Evolutionary conservation across 2,113 vertebrate species (phyloP), one percentile per base, ranked within the genome.

Genomic region (Nothobranchius kuhntae): DNA sequence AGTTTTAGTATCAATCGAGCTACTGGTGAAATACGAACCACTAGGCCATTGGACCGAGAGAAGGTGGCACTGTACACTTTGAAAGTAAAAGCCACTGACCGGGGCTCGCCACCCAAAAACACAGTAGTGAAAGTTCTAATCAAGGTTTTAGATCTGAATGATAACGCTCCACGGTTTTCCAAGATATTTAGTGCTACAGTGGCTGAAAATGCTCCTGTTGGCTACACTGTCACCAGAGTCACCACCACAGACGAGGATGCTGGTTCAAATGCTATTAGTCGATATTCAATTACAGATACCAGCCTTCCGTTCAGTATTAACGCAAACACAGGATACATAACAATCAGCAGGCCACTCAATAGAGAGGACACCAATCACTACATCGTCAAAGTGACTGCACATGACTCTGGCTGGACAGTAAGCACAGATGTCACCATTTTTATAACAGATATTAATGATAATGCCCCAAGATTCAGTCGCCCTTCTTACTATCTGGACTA

Each of bases 331-430:
- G 98, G 98, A 5, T 96, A 96, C 71, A 98, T 99, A 59, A 94
- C 94, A 10, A 91, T 99, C 12, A 98, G 95, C 64, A 90, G 97
- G 55, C 95, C 95, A 0, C 90, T 99, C n/a, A 96, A 99, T 60
- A 92, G 98, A 82, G 98, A 99, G 81, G 96, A 98, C 73, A 95
- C 89, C 0, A 93, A 96, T 60, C 95, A 95, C 53, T 99, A 98
- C 83, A 94, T 96, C 10, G 94, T 97, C 71, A 94, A 93, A 73
- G 95, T 99, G 42, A 95, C 96, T 3, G 98, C 98, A 0, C 97
- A 97, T 7, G 98, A 99, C 88, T 98, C 96, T 0, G 96, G 97
- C 2, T 99, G 98, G 98, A 98, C 97, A 0, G 98, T 99, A 5
- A 98, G 96, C 89, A 99, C 97, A 0, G 98, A 99, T 5, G 95